Evolutionary conservation across 2,797 vertebrate genomes (phyloP).

Genomic region (Hirundo rustica): DNA sequence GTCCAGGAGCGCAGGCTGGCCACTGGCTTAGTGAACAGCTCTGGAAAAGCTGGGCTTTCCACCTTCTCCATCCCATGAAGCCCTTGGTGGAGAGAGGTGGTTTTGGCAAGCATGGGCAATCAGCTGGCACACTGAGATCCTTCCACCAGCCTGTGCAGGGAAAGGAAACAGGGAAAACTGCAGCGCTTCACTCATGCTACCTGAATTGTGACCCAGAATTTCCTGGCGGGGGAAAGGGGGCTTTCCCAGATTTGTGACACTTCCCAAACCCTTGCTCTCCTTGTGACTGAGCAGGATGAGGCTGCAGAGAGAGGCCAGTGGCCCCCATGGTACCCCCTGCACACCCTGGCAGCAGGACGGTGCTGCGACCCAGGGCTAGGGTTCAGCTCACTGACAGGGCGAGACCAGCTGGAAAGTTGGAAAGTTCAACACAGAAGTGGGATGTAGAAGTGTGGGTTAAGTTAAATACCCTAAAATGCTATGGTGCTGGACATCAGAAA

Average conservation of each 20-base stretch:
- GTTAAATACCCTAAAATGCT: neutral
- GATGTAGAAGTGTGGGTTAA: neutral
- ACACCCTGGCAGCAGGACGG: neutral
- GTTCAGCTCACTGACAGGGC: neutral
- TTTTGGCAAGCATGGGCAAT: neutral
- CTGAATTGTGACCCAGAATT: neutral
- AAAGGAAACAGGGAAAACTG: neutral
- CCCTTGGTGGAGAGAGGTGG: neutral
- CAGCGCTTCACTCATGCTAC: neutral
- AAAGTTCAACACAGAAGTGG: neutral
- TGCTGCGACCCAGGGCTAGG: neutral
- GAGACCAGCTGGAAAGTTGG: neutral
- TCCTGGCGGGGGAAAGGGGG: neutral
- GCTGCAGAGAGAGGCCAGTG: neutral
- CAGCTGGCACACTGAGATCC: neutral
- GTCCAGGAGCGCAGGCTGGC: neutral
- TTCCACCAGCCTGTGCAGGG: neutral
- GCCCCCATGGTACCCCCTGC: accelerated
- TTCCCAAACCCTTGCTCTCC: neutral
- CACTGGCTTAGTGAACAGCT: neutral
- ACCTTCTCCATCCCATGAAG: neutral
- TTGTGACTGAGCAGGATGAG: neutral
- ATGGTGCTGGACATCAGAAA: neutral
- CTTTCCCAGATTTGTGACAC: neutral
- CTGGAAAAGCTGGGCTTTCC: neutral